Conservation (phyloP, 2,797 vertebrate genomes). For the Carcharodon carcharias region DNA sequence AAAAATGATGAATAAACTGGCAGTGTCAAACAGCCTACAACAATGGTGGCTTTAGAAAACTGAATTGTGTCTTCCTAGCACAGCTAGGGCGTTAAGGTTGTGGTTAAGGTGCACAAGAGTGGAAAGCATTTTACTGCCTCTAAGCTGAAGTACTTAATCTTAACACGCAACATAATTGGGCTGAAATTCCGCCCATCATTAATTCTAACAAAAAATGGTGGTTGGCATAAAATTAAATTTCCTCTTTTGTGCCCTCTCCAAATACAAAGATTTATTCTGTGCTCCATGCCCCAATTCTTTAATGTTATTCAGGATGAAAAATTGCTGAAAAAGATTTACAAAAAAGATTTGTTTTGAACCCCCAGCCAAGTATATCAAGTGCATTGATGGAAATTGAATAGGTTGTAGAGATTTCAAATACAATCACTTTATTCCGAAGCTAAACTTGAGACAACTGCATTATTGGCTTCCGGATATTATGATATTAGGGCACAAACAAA, state of each 20-base stretch:
- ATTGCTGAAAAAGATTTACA: background rate
- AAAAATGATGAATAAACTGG: background rate
- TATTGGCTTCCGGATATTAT: background rate
- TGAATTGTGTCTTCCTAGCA: background rate
- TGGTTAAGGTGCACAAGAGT: background rate
- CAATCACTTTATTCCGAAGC: background rate
- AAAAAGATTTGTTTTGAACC: background rate
- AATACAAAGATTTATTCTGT: background rate
- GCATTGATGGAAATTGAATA: background rate
- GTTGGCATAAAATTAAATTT: background rate
- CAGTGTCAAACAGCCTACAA: background rate
- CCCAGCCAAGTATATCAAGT: background rate
- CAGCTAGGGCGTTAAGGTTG: background rate
- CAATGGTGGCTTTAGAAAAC: background rate
- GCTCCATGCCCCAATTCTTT: background rate
- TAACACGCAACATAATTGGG: background rate
- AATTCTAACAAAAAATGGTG: background rate
- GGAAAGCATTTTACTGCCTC: background rate
- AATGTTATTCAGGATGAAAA: background rate
- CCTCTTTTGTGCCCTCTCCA: background rate
- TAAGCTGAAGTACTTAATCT: background rate
- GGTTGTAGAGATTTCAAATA: background rate
- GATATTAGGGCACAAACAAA: background rate
- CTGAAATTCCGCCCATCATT: background rate
- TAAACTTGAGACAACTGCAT: background rate